Evolutionary conservation across 2,113 vertebrate genomes (phyloP), one percentile per base, ranked within the genome.

Genomic region (Todiramphus saurophagus): DNA sequence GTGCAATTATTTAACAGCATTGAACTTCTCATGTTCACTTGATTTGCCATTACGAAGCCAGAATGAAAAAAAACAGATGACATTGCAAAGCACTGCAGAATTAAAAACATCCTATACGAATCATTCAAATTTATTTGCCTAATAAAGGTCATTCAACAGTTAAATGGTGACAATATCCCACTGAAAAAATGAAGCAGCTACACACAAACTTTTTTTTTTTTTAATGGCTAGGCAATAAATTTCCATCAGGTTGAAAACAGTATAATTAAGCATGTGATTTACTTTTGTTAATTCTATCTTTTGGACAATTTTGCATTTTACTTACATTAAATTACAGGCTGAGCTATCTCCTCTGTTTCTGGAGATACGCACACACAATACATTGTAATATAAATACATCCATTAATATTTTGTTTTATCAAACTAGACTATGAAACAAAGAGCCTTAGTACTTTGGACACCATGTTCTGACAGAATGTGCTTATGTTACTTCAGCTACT

Each of bases 381-480:
- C 4, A 35, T 77, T 83, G 48, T 73, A 83, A 76, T 43, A 48
- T 21, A 70, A 44, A 46, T n/a, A 46, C 8, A 35, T 53, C 39
- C 60, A 67, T 55, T 90, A 83, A 75, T 64, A 83, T 43, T 76
- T 63, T 90, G 30, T 1, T 92, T 87, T 35, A 80, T 43, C 16
- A 87, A 84, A 64, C 6, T 13, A 78, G 20, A 75, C 58, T 72
- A 82, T 62, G 77, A 79, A 95, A 77, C 35, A 85, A 67, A 77
- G 30, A 72, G 23, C 11, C 79, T 72, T 66, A 74, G 35, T 58
- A 82, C 39, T 28, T 2, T 58, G 31, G n/a, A 83, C 35, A 77
- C 11, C 0, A 0, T 25, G 55, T 70, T 74, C 78, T 90, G 66
- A 75, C 68, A 74, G 35, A 69, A 75, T 2, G 10, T 1, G 0